Base-by-base conservation (phyloP, 2,797 vertebrate species). In the Pitangus sulphuratus region DNA sequence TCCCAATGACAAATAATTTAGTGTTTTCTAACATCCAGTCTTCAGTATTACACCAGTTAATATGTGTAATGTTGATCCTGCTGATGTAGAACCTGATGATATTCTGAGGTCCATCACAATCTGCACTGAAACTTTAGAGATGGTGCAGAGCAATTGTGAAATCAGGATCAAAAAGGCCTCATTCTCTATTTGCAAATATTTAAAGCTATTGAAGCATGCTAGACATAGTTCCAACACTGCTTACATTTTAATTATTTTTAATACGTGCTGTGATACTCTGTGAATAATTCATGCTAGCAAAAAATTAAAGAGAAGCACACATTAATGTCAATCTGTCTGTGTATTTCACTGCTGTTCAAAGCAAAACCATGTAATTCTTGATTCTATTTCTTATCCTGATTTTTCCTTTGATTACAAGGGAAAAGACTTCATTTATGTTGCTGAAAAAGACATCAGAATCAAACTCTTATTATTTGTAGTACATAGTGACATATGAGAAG, bases 261-360 rank as follows among this genome's bases (percentile, higher is more conserved):
- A 92, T 97, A 94, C 80, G 51, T 76, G 30, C 31, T 92, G 58
- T 93, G 92, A 96, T 95, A 94, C 70, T 42, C 86, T 78, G 88
- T 95, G 93, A 97, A 97, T 97, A 97, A 98, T 97, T 97, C 90
- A 96, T 96, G 57, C 31, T 95, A 95, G 81, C 75, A 96, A 96
- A 97, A 97, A 97, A 93, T 22, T 93, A 95, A 94, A 97, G 86
- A 14, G 40, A 97, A 93, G 77, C 79, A 96, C 90, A 83, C 19
- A 86, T 94, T 97, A 94, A 51, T 84, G 82, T 87, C 95, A 96
- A 68, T 96, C 86, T 97, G 81, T 84, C 90, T 96, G 47, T 69
- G 44, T 91, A 87, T 72, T 96, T 90, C 89, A 93, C 33, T 21
- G 28, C 53, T 90, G 31, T 72, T 93, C 61, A 82, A 93, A 95